Percentiles rank a stretch among this genome's conserved stretches.
phyloP scores from a whole-genome alignment of 1,140 invertebrate genomes.

The Oryzaephilus surinamensis region DNA sequence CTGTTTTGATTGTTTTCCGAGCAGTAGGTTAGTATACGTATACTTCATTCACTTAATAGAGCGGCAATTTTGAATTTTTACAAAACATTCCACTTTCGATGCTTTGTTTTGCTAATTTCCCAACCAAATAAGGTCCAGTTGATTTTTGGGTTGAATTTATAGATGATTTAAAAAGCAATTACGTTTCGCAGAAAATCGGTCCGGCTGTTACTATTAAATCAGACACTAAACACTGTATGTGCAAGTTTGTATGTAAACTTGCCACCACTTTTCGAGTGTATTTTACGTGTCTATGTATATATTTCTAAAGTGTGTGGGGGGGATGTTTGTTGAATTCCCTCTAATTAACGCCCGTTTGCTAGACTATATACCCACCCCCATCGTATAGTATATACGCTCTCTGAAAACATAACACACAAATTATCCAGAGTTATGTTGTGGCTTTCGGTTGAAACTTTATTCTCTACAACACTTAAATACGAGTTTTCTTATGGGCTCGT shows the following conservation, averaged over 20 bases:
- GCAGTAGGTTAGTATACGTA: too few species aligned
- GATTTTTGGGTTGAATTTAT: conserved; percentile 18
- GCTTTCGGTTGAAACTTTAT: too few species aligned
- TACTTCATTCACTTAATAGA: too few species aligned
- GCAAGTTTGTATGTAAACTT: neutral
- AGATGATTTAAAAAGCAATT: conserved; percentile 27
- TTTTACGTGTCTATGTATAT: neutral
- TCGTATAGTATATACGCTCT: neutral
- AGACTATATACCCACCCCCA: neutral
- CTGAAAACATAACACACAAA: neutral
- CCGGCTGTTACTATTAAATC: conserved; percentile 19
- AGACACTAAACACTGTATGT: neutral
- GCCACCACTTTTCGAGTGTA: neutral
- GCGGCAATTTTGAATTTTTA: neutral
- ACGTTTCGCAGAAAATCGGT: conserved; percentile 9
- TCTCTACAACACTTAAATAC: neutral
- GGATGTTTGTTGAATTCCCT: neutral
- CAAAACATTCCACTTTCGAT: neutral
- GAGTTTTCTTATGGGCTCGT: neutral
- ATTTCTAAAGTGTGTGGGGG: too few species aligned
- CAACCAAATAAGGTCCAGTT: neutral
- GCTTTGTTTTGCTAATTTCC: neutral
- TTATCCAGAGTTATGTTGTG: too few species aligned
- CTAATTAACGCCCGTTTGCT: neutral
- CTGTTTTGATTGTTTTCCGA: too few species aligned